Percentiles rank a stretch among this genome's conserved stretches.
Evolutionary conservation across 2,113 vertebrate genomes (phyloP).

Genomic region (Eurystomus gularis): DNA sequence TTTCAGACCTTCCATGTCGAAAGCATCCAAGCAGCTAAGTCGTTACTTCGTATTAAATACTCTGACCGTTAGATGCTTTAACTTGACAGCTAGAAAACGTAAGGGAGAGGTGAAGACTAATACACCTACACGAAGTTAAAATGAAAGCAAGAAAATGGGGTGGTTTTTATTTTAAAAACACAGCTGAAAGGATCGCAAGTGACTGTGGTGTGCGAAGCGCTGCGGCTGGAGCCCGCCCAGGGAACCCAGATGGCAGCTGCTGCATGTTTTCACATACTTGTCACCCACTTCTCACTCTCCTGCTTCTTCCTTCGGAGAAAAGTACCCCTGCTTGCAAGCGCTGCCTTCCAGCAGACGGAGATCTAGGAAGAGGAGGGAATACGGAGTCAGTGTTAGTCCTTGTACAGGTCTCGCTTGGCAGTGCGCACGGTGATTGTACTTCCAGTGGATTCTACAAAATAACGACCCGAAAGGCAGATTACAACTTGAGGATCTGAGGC

Average conservation of each 20-base stretch:
- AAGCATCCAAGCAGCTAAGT: conserved; percentile 13
- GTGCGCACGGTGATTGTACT: background rate
- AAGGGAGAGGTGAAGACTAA: conserved; percentile 49
- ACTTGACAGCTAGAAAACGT: conserved; percentile 29
- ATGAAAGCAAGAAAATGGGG: background rate
- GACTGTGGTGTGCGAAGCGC: background rate
- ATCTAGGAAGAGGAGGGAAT: conserved; percentile 69
- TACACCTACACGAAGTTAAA: conserved; percentile 43
- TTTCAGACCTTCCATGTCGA: conserved; percentile 13
- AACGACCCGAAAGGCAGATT: background rate
- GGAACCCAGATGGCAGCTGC: conserved; percentile 50
- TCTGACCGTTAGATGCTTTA: conserved; percentile 12
- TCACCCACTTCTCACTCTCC: conserved; percentile 60
- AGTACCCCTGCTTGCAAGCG: conserved; percentile 68
- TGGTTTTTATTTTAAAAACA: background rate
- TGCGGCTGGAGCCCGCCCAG: background rate
- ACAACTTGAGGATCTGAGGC: background rate
- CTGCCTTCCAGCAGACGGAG: conserved; percentile 74
- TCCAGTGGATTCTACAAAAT: background rate
- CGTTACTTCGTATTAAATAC: background rate
- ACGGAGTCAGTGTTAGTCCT: background rate
- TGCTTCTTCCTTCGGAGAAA: conserved; percentile 65
- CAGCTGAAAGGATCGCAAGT: conserved; percentile 48
- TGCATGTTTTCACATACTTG: conserved; percentile 55
- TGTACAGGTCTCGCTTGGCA: background rate